Evolutionary conservation across 2,888 invertebrate genomes (phyloP), one percentile per base, ranked within the genome.

Genomic region (Catocala nupta): DNA sequence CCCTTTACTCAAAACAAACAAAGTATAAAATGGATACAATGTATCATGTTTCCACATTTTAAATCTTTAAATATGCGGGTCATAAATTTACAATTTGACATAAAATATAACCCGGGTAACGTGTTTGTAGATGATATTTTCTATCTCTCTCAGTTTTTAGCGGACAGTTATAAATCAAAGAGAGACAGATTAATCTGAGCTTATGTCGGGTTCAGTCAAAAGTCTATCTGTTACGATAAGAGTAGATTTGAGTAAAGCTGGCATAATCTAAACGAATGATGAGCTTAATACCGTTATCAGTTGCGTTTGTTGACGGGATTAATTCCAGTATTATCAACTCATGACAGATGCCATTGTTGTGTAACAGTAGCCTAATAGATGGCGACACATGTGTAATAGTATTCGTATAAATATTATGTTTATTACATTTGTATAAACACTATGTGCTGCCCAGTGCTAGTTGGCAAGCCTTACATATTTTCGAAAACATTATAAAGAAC

Each of bases 1-100:
- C 33, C 4, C 47, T 47, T 47, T 47, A 0, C 9, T 16, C n/a
- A 2, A 7, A 34, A 49, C 48, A 48, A 48, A 48, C 25, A 49
- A 49, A 33, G 34, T 49, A 33, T n/a, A 5, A 25, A 33, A 49
- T 34, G 34, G 1, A 49, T 16, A 47, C 10, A 34, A 49, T 49
- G 11, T 49, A 49, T 49, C n/a, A 49, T n/a, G 33, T 34, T 11
- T 5, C 49, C 49, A 33, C 34, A 49, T 49, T 49, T 16, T 52
- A 45, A 45, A 42, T 43, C 48, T 25, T 50, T 10, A 39, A 25
- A 6, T 42, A 36, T 33, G 49, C 49, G 25, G n/a, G 11, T 48
- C 48, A 48, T 48, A 33, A 1, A 49, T 49, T 49, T 49, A 5
- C 33, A 33, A 49, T n/a, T 49, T n/a, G 34, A 16, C 6, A 10